These are phyloP conservation scores for Lathronympha strigana DNA, from an alignment of 2,888 invertebrate genomes.

Conservation along the genomic window DNA sequence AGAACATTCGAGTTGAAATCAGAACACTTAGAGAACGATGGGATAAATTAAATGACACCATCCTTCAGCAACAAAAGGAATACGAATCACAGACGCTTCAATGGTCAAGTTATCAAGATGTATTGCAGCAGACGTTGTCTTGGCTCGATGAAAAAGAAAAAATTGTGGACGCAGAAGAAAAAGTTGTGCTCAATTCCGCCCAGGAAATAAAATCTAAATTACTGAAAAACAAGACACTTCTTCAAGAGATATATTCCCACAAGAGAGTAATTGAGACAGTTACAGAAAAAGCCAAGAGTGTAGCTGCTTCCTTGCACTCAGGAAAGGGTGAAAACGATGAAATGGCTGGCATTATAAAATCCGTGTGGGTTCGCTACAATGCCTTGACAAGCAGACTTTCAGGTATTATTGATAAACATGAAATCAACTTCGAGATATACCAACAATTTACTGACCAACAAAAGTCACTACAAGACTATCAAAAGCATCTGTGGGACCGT, in stretches of 20 bases:
- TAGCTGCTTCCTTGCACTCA: conserved; percentile 84
- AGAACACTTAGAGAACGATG: conserved; percentile 92
- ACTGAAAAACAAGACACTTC: conserved; percentile 92
- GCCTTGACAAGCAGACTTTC: conserved; percentile 87
- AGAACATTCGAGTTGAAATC: conserved; percentile 93
- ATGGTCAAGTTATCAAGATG: conserved; percentile 93
- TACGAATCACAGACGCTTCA: conserved; percentile 93
- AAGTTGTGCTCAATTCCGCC: conserved; percentile 89
- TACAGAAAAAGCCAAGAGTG: conserved; percentile 92
- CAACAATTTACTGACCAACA: conserved; percentile 94
- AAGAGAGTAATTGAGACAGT: conserved; percentile 96
- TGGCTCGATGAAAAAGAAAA: conserved; percentile 95
- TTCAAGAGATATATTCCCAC: conserved; percentile 95
- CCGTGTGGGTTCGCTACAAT: conserved; percentile 91
- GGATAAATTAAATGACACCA: conserved; percentile 93
- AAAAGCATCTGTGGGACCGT: conserved; percentile 95
- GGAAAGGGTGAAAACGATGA: conserved; percentile 84
- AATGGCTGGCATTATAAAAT: conserved; percentile 87
- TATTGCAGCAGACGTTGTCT: conserved; percentile 90
- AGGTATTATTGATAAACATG: conserved; percentile 88
- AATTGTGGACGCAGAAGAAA: conserved; percentile 87
- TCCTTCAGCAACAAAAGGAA: conserved; percentile 92
- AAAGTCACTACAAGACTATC: conserved; percentile 94
- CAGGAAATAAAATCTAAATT: conserved; percentile 94
- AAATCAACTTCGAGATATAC: conserved; percentile 90